Evolutionary conservation across 2,113 vertebrate species (phyloP), one percentile per base, ranked within the genome.

Genomic region (Ophiodon elongatus): DNA sequence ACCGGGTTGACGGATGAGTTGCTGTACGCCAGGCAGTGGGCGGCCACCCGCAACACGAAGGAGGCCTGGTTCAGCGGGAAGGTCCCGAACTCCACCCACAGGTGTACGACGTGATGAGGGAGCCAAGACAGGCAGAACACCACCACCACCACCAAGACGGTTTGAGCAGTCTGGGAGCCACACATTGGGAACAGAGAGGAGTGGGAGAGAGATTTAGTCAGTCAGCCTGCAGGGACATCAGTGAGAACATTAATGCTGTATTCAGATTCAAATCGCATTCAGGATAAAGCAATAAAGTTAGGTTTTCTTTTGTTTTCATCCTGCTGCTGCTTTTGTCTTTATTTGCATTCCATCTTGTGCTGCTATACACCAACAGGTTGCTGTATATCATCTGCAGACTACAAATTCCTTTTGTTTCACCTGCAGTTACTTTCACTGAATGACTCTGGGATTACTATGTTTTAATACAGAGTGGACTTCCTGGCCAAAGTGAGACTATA

Each of bases 41-140:
- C 97, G 0, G 94, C 92, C 82, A 99, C 91, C 23, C 98, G 95
- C 79, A 99, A 93, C 89, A 97, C 87, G 79, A 99, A 99, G 72
- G 98, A 98, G 19, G 97, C 97, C 73, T 97, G 97, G 80, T 97
- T 99, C 89, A 99, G 94, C 0, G 98, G 98, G 90, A 99, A 99
- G 31, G 86, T 95, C 72, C 98, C 98, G 6, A 99, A 99, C 94
- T 98, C 98, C 52, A 87, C 98, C 98, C 98, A 99, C 62, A 99
- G 96, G 76, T 97, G 96, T 50, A 99, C 94, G 54, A 99, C 81
- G 0, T 99, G 98, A 93, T 99, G 97, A 0, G 98, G 98, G 79
- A 99, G 95, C 98, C 98, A 99, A 70, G 98, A 99, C 73, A 99
- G 90, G 77, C 98, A 99, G 86, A 99, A 99, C 76, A 99, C 98